Percentiles rank a stretch among this genome's conserved stretches.
Evolutionary conservation across 2,888 invertebrate species (phyloP).

Genomic region (Baccha elongata): DNA sequence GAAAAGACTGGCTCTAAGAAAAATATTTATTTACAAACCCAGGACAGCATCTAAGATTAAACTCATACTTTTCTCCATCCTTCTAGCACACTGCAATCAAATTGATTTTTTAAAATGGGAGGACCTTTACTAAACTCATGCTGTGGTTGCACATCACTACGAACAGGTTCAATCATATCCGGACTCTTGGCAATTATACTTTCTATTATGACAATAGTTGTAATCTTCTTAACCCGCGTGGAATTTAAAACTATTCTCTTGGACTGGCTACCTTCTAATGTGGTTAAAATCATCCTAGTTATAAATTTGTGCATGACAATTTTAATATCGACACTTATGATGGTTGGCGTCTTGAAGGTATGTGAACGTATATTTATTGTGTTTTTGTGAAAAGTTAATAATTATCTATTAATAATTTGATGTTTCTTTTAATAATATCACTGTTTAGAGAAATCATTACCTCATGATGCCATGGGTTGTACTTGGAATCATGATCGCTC

Average conservation of each 20-base stretch:
- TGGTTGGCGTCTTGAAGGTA: slow-evolving; percentile 90
- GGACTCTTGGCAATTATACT: slow-evolving; percentile 89
- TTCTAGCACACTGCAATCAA: slow-evolving; percentile 11
- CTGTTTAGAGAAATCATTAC: slow-evolving; percentile 89
- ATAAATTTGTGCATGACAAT: slow-evolving; percentile 93
- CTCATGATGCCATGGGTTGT: slow-evolving; percentile 94
- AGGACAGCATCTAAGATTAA: no score
- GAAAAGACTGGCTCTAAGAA: no score
- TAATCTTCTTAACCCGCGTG: slow-evolving; percentile 86
- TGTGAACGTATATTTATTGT: slow-evolving; percentile 33
- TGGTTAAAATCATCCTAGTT: slow-evolving; percentile 90
- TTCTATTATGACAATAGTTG: slow-evolving; percentile 87
- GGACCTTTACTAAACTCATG: slow-evolving; percentile 86
- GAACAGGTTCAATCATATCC: slow-evolving; percentile 89
- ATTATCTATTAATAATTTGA: slow-evolving; percentile 21
- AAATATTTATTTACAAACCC: no score
- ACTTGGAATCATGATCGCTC: slow-evolving; percentile 90
- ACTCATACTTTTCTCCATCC: not conserved
- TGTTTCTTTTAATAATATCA: slow-evolving; percentile 9
- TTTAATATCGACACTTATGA: slow-evolving; percentile 89
- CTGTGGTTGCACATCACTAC: slow-evolving; percentile 88
- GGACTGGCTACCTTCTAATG: slow-evolving; percentile 87
- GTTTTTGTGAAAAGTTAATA: slow-evolving; percentile 4
- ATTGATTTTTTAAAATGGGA: slow-evolving; percentile 78
- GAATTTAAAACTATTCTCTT: slow-evolving; percentile 91